Evolutionary conservation across 2,797 vertebrate species (phyloP).

Genomic region (Pangasius sanitwongsei): DNA sequence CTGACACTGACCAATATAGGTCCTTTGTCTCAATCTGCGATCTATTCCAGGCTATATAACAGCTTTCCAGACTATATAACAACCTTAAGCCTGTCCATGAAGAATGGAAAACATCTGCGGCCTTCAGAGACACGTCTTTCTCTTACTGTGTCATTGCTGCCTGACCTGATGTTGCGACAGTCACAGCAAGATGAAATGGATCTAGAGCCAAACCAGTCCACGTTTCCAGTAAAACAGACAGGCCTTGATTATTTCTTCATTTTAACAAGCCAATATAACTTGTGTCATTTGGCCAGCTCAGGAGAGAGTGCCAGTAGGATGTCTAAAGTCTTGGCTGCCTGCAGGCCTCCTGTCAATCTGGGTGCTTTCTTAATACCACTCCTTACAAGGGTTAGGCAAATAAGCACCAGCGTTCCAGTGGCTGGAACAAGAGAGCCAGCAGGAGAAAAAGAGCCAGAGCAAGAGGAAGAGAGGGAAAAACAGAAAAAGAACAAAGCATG

Average conservation of each 20-base stretch:
- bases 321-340: constrained; percentile 40
- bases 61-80: constrained; percentile 23
- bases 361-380: constrained; percentile 46
- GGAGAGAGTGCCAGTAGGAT: constrained; percentile 37
- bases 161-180: constrained; percentile 57
- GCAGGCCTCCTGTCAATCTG: constrained; percentile 44
- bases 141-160: constrained; percentile 45
- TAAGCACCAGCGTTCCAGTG: constrained; percentile 39
- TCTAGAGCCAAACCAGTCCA: constrained; percentile 36
- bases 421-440: constrained; percentile 34
- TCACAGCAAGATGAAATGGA: constrained; percentile 45
- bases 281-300: constrained; percentile 41
- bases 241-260: constrained; percentile 46
- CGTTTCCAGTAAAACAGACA: constrained; percentile 47
- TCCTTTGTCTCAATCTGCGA: constrained; percentile 38
- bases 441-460: constrained; percentile 25
- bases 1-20: constrained; percentile 44
- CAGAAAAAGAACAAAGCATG: constrained; percentile 15
- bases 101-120: constrained; percentile 57
- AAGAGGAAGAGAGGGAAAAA: constrained; percentile 16
- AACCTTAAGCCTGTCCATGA: constrained; percentile 34
- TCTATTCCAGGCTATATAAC: constrained; percentile 28
- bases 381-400: constrained; percentile 46
- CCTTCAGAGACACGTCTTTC: constrained; percentile 28
- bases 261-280: constrained; percentile 35